Percentiles rank a stretch among this genome's conserved stretches.
These are phyloP conservation scores for Corella eumyota DNA, from an alignment of 23 tunicate genomes.

Conservation along the genomic window DNA sequence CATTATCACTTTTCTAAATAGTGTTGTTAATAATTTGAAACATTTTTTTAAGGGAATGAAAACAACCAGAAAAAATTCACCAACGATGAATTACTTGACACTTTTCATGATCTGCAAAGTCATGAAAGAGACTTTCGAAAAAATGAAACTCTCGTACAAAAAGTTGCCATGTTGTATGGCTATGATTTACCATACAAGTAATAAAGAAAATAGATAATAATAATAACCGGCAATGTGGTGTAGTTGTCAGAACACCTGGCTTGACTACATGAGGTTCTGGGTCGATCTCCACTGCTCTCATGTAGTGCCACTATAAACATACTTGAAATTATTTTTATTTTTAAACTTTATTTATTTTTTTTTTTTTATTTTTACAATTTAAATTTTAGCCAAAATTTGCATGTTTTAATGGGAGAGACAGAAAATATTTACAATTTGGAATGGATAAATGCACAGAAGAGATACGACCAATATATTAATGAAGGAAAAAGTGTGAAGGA, in stretches of 20 bases:
- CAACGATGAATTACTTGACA: conserved; percentile 3
- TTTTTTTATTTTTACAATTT: too few relatives aligned
- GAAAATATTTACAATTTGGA: conserved; percentile 31
- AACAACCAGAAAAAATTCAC: background rate
- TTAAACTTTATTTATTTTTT: background rate
- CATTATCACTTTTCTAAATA: background rate
- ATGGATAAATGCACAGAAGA: conserved; percentile 31
- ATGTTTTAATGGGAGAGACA: conserved; percentile 52
- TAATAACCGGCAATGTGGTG: background rate
- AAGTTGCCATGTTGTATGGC: conserved; percentile 12
- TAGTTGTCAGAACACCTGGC: too few relatives aligned
- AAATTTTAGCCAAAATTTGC: conserved; percentile 25
- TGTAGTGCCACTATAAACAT: background rate
- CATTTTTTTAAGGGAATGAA: conserved; percentile 18
- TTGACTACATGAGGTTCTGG: background rate
- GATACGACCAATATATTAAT: conserved; percentile 13
- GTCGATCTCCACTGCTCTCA: background rate
- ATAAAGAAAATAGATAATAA: too few relatives aligned
- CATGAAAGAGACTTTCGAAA: conserved; percentile 29
- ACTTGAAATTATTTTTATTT: background rate
- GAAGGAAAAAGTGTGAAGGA: conserved; percentile 37
- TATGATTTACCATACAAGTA: conserved; percentile 5
- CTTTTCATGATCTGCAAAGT: conserved; percentile 7
- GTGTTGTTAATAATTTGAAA: background rate
- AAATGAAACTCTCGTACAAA: conserved; percentile 10